Evolutionary conservation across 2,113 vertebrate species (phyloP), one percentile per base, ranked within the genome.

Genomic region (Sceloporus undulatus): DNA sequence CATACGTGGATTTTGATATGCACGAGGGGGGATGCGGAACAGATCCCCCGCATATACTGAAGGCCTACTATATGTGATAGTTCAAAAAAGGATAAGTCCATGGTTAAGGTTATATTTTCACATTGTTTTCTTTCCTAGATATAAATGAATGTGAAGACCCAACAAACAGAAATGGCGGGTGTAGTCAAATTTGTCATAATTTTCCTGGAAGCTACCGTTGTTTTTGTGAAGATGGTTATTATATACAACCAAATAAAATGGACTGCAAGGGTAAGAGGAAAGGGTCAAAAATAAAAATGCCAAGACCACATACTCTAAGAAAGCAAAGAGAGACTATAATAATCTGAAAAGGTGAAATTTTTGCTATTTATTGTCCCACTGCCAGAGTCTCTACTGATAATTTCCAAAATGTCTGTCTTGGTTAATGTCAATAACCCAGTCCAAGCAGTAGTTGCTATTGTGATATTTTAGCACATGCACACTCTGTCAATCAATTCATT

Each of bases 171-270:
- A 98, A 96, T 14, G 98, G 97, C 1, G 98, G 97, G 23, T 99
- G 99, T 79, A 97, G 96, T 91, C 99, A 99, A 40, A 97, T 95
- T 62, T 99, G 99, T 88, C 70, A 94, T 77, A 99, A 99, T 90
- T 90, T 97, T 40, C 97, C 96, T 0, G 98, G 99, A 42, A 98
- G 98, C 92, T 99, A 98, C 94, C 93, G 93, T 0, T 99, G 99
- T 89, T 89, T 94, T 48, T 99, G 99, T 94, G 97, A 98, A 65
- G 96, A 95, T 16, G 98, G 98, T 85, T 99, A 97, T 95, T 90
- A 94, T 82, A 91, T 97, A 93, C 93, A 95, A 90, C 82, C 96
- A 4, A 95, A 99, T 91, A 97, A 96, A 87, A 91, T 96, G 89
- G 94, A 96, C 82, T 99, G 99, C 42, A 92, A 88, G 93, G 98